Evolutionary conservation across 2,113 vertebrate species (phyloP).

Genomic region (Hippocampus guttulatus): DNA sequence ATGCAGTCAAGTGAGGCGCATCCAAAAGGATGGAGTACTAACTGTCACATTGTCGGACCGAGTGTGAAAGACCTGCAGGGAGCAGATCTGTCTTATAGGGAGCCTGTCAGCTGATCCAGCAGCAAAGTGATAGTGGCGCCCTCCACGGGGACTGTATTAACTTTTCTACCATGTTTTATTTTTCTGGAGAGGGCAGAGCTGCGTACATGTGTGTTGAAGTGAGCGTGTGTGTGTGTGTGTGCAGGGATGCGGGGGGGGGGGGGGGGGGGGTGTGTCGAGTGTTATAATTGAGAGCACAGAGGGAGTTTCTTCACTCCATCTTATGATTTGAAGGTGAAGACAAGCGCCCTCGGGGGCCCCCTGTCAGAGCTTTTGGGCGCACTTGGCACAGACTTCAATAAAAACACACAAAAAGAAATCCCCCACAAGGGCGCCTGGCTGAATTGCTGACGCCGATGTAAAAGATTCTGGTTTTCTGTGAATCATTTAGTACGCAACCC

Average conservation of each 20-base stretch:
- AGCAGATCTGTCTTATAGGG: conserved; percentile 71
- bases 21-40: conserved; percentile 82
- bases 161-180: conserved; percentile 88
- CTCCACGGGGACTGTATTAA: conserved; percentile 98
- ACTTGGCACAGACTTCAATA: conserved; percentile 95
- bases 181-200: conserved; percentile 57
- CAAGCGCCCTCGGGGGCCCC: conserved; percentile 95
- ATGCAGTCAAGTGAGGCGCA: conserved; percentile 51
- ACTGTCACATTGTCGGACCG: conserved; percentile 82
- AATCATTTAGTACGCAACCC: conserved; percentile 91
- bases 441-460: conserved; percentile 94
- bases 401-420: conserved; percentile 83
- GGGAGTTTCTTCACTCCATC: conserved; percentile 97
- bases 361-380: conserved; percentile 96
- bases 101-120: conserved; percentile 97
- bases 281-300: conserved; percentile 99
- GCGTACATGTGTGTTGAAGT: conserved; percentile 9
- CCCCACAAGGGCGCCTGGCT: conserved; percentile 91
- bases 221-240: not conserved
- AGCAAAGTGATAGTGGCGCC: conserved; percentile 88
- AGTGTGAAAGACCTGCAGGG: conserved; percentile 89
- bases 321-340: conserved; percentile 99
- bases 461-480: conserved; percentile 92
- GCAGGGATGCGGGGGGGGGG: conserved; percentile 16
- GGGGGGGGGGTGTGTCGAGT: conserved; percentile 63